Conservation (phyloP, 2,888 invertebrate genomes). For the Lydus trimaculatus region DNA sequence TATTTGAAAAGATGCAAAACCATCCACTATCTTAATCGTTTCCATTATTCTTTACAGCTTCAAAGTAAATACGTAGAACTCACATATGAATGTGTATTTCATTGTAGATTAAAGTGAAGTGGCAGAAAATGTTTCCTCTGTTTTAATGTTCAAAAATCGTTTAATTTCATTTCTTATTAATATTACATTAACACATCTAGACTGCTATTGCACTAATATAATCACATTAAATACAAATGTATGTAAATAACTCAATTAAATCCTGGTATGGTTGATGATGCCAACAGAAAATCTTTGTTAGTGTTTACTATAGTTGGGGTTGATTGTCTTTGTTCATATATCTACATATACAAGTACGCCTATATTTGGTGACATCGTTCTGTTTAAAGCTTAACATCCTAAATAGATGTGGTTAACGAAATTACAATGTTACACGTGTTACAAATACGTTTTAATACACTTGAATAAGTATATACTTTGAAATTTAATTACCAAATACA, state of each 20-base stretch:
- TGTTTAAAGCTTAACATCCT: conserved; percentile 24
- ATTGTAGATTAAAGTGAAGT: no score
- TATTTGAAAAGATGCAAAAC: no score
- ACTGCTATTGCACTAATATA: no score
- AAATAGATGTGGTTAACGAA: conserved; percentile 28
- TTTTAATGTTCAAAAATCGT: no score
- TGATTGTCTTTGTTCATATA: neutral
- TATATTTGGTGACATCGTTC: conserved; percentile 32
- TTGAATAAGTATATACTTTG: neutral
- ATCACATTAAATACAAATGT: neutral
- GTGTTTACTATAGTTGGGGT: neutral
- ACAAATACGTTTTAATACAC: conserved; percentile 13
- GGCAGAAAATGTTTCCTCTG: no score
- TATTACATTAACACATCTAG: neutral
- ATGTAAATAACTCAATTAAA: neutral
- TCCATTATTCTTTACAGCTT: no score
- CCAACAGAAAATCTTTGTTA: neutral
- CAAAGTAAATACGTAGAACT: no score
- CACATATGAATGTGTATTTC: no score
- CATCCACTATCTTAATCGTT: no score
- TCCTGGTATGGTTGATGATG: neutral
- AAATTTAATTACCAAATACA: neutral
- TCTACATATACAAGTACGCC: neutral
- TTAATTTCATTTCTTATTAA: no score
- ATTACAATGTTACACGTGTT: conserved; percentile 31